Conservation (phyloP, 35 echinoderm and acorn worm species). For the Ptychodera flava region DNA sequence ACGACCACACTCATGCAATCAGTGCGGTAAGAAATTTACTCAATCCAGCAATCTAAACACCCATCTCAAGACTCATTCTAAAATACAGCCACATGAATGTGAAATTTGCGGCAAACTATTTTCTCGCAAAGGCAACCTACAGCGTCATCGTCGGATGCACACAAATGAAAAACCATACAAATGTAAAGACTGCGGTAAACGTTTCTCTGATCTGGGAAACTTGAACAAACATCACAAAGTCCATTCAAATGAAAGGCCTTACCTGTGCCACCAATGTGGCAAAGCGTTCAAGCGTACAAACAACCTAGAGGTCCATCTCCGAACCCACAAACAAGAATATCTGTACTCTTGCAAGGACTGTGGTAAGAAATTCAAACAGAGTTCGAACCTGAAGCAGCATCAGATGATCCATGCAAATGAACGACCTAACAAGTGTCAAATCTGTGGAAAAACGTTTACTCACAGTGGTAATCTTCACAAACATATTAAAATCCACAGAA, state of each 20-base stretch:
- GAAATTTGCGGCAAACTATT: slow-evolving; percentile 45
- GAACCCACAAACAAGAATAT: slow-evolving; percentile 70
- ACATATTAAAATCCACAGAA: slow-evolving; percentile 12
- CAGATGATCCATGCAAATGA: slow-evolving; percentile 10
- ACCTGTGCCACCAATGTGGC: no score
- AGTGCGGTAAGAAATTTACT: no score
- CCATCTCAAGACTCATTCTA: slow-evolving; percentile 67
- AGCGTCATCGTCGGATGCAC: slow-evolving; percentile 62
- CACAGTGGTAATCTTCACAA: slow-evolving; percentile 14
- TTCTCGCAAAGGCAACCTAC: slow-evolving; percentile 26
- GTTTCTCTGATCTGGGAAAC: no score
- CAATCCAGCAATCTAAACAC: no score
- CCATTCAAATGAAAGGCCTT: no score
- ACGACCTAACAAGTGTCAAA: slow-evolving; percentile 10
- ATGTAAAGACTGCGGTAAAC: no score
- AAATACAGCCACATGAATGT: slow-evolving; percentile 71
- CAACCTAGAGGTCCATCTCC: slow-evolving; percentile 86
- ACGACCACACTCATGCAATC: no score
- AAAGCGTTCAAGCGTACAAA: slow-evolving; percentile 95
- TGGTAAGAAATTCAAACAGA: no score
- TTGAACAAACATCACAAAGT: no score
- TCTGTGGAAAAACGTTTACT: slow-evolving; percentile 23
- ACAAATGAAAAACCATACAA: no score
- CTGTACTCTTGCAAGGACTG: no score
- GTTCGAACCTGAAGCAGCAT: no score